Evolutionary conservation across 2,113 vertebrate species (phyloP), one percentile per base, ranked within the genome.

Genomic region (Marcusenius ussheri): DNA sequence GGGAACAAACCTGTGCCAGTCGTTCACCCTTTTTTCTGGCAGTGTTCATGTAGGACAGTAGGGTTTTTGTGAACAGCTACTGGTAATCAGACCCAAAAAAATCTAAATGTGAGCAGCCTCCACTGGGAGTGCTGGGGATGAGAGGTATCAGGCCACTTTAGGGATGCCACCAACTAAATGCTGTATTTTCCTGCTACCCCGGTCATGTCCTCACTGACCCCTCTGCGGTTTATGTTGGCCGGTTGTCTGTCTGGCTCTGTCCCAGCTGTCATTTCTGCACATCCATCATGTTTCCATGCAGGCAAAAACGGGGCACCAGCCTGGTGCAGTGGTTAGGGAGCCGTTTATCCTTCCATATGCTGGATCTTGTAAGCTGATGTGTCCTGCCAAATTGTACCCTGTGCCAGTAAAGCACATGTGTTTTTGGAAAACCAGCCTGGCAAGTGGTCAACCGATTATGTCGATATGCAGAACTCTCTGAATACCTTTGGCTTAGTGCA

Each of bases 291-390:
- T 97, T 95, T 94, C 96, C 97, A 93, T 90, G 86, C 94, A 94
- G 94, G 91, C 96, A 93, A 93, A 93, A 95, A 97, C 95, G 97
- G 97, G 97, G 96, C 97, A 97, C 96, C 95, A 96, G 97, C 97
- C 97, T 97, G 98, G 98, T 97, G 97, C 96, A 95, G 94, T 93
- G 96, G 96, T 96, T 95, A 96, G 96, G 96, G 96, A 96, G 96
- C 95, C 94, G 95, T 96, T 96, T 97, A 97, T 98, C 96, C 95
- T 96, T 96, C 97, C 98, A 98, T 98, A 99, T 99, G 98, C 96
- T 97, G 94, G 94, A 93, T 95, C 97, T 97, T 98, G 97, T 98
- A 97, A 97, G 96, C 93, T 95, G 94, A 96, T 96, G 95, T 95
- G 95, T 95, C 94, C 95, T 94, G 97, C 98, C 98, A 99, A 97